Evolutionary conservation across 1,140 invertebrate genomes (phyloP), one percentile per base, ranked within the genome.

Genomic region (Epicauta chinensis): DNA sequence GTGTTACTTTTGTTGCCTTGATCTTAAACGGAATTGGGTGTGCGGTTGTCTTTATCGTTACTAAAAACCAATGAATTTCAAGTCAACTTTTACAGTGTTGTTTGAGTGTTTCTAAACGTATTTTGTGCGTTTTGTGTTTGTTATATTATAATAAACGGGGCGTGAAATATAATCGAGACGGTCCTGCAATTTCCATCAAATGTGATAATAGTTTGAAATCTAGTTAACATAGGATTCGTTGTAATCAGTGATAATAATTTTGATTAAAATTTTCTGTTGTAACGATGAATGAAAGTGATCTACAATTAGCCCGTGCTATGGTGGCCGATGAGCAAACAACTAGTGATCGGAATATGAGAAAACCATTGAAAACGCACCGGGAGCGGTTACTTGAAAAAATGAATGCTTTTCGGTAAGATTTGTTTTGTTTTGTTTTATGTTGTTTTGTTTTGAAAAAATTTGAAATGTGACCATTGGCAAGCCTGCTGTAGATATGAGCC

Each of bases 251-350:
- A n/a, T n/a, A n/a, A n/a, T n/a, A n/a, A n/a, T n/a, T n/a, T n/a
- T n/a, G n/a, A n/a, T n/a, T n/a, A n/a, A n/a, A n/a, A n/a, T n/a
- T n/a, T n/a, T n/a, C n/a, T n/a, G n/a, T n/a, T n/a, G n/a, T n/a
- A n/a, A n/a, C n/a, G n/a, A 81, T 83, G 80, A 80, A 83, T 65
- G 82, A 85, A 60, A 75, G 78, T 61, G 79, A 84, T 60, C 56
- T 86, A 32, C 74, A 79, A 52, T 66, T 84, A 62, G 83, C 83
- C 1, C 75, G 77, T 11, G 77, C 80, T 16, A 71, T 86, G 55
- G 80, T 81, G 9, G 77, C 74, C 0, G 76, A 76, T 53, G 59
- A 58, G 11, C 32, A 40, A 38, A 75, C 74, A 1, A 65, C 64
- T 6, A 75, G 74, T 13, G 69, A 65, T 46, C 77, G 75, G 0